Conservation (phyloP, 2,113 vertebrate genomes). For the Cynocephalus volans region DNA sequence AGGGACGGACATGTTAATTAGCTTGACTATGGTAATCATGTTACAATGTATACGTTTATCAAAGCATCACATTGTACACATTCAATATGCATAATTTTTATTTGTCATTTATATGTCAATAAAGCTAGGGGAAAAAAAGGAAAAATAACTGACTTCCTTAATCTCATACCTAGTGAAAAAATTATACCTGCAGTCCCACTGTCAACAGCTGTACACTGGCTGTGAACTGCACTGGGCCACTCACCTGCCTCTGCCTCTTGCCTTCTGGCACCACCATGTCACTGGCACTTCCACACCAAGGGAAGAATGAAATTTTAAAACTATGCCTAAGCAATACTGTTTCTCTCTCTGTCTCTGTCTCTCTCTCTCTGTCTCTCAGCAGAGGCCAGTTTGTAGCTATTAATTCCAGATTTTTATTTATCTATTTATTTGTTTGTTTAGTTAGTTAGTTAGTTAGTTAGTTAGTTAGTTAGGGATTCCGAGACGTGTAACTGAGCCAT, state of each 20-base stretch:
- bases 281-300: neutral
- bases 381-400: neutral
- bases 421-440: no score
- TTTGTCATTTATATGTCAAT: neutral
- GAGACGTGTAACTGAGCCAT: neutral
- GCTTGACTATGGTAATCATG: neutral
- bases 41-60: neutral
- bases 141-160: neutral
- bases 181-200: neutral
- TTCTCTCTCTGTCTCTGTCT: neutral
- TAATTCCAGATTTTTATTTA: neutral
- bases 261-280: neutral
- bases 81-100: neutral
- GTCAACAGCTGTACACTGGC: accelerated
- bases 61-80: neutral
- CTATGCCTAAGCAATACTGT: neutral
- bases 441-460: no score
- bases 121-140: neutral
- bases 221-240: no score
- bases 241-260: no score
- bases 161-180: neutral
- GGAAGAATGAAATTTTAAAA: neutral
- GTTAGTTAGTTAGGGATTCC: no score
- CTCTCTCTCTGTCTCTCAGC: neutral
- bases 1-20: neutral